Evolutionary conservation across 2,888 invertebrate genomes (phyloP), one percentile per base, ranked within the genome.

Genomic region (Gisinianus flammeolus): DNA sequence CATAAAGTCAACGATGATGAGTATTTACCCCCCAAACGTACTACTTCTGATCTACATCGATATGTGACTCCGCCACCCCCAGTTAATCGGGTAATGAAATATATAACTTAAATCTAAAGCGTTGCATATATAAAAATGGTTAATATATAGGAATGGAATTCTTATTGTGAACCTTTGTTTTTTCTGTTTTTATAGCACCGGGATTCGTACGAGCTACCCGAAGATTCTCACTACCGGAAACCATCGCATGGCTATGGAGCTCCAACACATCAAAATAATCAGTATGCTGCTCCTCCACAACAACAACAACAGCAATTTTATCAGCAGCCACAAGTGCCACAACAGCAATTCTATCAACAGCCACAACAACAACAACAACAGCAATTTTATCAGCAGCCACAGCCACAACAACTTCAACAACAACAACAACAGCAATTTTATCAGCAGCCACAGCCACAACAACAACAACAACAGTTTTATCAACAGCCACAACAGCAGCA

Each of bases 211-310:
- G 72, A 81, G 0, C 71, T 77, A 4, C 16, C 33, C 2, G 80
- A 81, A 22, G 82, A 83, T 52, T 79, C 80, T 0, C 80, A 82
- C 64, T 83, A 79, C 66, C 68, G 83, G 31, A 81, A 81, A 54
- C 81, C 82, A 6, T 82, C 81, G 2, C 73, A 35, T 4, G 82
- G 83, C 0, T 83, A 82, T 54, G 80, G 80, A 22, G 58, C 78
- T 26, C 82, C 83, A 19, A 2, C 52, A 26, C 12, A n/a, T n/a
- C 24, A 58, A 44, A 44, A 44, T 58, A 58, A 26, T 26, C 24
- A 62, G n/a, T 58, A 66, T 44, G 26, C 66, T 31, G 44, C 56
- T 67, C 68, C 66, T 66, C 67, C 8, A 26, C 67, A 54, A 44
- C 31, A 31, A 58, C 54, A 72, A 31, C 26, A 54, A 56, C 54